Evolutionary conservation across 2,113 vertebrate genomes (phyloP).

Genomic region (Hippocampus zosterae): DNA sequence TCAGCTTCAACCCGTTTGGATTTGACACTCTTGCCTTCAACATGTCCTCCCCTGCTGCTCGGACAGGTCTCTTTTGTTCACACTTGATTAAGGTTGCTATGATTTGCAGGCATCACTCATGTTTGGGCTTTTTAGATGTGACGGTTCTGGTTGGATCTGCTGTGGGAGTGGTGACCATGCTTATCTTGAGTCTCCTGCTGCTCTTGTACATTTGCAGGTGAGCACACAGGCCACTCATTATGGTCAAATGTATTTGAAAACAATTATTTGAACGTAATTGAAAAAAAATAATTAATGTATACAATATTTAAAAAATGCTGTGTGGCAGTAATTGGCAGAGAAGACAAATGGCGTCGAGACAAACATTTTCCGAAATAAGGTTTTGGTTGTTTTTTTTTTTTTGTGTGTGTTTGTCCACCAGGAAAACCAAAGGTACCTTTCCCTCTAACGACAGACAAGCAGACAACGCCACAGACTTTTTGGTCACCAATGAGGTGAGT

Average conservation of each 20-base stretch:
- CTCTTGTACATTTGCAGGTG: slow-evolving; percentile 48
- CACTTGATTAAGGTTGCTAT: background rate
- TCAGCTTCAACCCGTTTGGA: slow-evolving; percentile 54
- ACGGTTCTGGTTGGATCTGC: slow-evolving; percentile 48
- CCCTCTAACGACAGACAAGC: background rate
- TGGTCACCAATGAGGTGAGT: slow-evolving; percentile 46
- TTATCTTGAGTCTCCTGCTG: slow-evolving; percentile 46
- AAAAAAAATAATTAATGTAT: background rate
- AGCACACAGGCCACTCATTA: slow-evolving; percentile 7
- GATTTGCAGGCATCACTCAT: background rate
- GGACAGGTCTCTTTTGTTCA: slow-evolving; percentile 27
- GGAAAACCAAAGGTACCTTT: slow-evolving; percentile 32
- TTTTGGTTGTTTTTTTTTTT: background rate
- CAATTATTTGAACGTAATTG: too few relatives aligned
- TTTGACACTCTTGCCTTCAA: slow-evolving; percentile 44
- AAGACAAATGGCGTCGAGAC: too few relatives aligned
- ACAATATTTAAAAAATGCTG: background rate
- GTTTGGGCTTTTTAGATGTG: slow-evolving; percentile 26
- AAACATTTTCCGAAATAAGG: too few relatives aligned
- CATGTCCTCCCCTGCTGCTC: slow-evolving; percentile 29
- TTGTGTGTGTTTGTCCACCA: slow-evolving; percentile 1
- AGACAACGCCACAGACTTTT: slow-evolving; percentile 17
- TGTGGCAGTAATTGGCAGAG: too few relatives aligned
- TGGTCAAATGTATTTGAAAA: too few relatives aligned
- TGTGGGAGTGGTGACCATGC: slow-evolving; percentile 46